A percentile compares a stretch with the other conserved stretches of the same genome.
Evolutionary conservation across 2,888 invertebrate species (phyloP).

Genomic region (Bimastos eiseni): DNA sequence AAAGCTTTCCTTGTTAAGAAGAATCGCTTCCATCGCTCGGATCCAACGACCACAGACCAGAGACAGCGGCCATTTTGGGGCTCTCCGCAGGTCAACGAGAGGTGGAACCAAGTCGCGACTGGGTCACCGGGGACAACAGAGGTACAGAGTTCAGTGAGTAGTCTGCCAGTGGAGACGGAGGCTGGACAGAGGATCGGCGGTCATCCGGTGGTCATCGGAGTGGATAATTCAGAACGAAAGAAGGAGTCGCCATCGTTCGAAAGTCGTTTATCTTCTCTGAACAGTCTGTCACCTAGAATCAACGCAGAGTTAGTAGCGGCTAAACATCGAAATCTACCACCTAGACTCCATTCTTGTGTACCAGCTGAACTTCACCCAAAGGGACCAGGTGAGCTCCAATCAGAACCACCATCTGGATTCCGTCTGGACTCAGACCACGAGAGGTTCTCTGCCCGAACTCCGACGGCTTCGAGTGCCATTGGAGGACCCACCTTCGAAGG

Average conservation of each 20-base stretch:
- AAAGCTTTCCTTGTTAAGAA: constrained; percentile 18
- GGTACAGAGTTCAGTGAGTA: background rate
- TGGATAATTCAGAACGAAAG: background rate
- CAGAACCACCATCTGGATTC: background rate
- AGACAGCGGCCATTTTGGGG: background rate
- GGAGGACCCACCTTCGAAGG: background rate
- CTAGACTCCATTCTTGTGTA: background rate
- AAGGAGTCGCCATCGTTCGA: background rate
- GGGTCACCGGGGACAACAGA: background rate
- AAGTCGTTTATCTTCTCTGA: background rate
- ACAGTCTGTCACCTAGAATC: background rate
- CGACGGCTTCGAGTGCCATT: background rate
- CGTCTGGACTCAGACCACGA: background rate
- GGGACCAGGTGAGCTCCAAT: background rate
- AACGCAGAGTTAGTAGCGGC: no score
- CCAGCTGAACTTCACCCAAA: background rate
- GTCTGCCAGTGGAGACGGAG: background rate
- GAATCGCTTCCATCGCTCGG: background rate
- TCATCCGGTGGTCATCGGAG: background rate
- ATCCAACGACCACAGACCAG: background rate
- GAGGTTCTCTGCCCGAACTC: background rate
- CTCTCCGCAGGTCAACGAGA: background rate
- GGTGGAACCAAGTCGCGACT: background rate
- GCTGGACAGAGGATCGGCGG: background rate
- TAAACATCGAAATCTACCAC: background rate